Base-by-base conservation (phyloP, 2,888 invertebrate genomes). In the Maniola hyperantus region DNA sequence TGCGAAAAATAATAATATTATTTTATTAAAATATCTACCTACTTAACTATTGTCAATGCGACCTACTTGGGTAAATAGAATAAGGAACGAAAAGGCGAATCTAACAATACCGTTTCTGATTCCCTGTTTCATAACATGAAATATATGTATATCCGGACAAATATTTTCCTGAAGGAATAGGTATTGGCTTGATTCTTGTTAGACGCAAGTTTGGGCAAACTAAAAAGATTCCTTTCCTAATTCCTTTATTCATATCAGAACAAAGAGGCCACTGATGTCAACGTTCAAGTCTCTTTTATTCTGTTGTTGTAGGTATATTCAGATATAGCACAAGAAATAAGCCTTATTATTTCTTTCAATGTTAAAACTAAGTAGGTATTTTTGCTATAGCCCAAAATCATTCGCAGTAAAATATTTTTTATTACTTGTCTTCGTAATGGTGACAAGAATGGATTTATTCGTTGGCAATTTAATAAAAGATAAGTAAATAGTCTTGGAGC, bases 81-180 rank as follows among this genome's bases (percentile, higher is more conserved):
- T 54, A 54, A 54, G 54, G 34, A 54, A 34, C 54, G 34, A 33
- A 54, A 54, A 54, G 34, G 34, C n/a, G 34, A 34, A 54, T 15
- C 33, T 54, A 33, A 54, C 54, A 54, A 54, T 34, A 54, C 54
- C 54, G 36, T 54, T 53, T 53, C 34, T 34, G 34, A 54, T 54
- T 54, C 54, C 54, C 54, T 5, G 15, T 36, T 54, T 15, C 54
- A 8, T 36, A 34, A 34, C n/a, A 54, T n/a, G 34, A 34, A 34
- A 54, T n/a, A 54, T 54, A 54, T 26, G 11, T 11, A n/a, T 48
- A 48, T 54, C 33, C 54, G 34, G 34, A 36, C 8, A 54, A 54
- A 54, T 54, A 54, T 54, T 54, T 54, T 54, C 54, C 54, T 34
- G 34, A 34, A 54, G 5, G 34, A 36, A 54, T 54, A 10, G n/a